Base-by-base conservation (phyloP, 2,113 vertebrate species). In the Charadrius vociferus region DNA sequence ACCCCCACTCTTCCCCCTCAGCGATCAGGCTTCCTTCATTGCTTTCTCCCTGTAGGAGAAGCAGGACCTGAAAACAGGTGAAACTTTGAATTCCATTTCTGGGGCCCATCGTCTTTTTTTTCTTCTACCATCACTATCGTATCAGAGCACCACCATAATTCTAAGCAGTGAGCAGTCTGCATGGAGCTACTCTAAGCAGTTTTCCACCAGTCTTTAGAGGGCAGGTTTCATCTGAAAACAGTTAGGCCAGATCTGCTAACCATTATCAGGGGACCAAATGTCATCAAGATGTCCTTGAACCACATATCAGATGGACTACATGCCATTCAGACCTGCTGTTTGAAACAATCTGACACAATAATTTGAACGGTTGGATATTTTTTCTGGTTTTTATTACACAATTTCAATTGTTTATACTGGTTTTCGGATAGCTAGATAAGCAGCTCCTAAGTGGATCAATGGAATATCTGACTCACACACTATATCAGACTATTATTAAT, bases 91-190 rank as follows among this genome's bases (percentile, higher is more conserved):
- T 63, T 65, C 7, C 4, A 24, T 8, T 84, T 85, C 1, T 29
- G 29, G 17, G 41, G 10, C 6, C 77, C 34, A 56, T 0, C 0
- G 0, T 3, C 6, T 34, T 65, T 72, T 58, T 20, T 27, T n/a
- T 12, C 9, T 87, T 49, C 43, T 56, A 26, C 18, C 24, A 77
- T 13, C 34, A 52, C 23, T 32, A 27, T 15, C 32, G 58, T 61
- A 63, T 2, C 27, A 81, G 27, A 84, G 17, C 9, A 79, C 8
- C 18, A 47, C 5, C 6, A 16, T 10, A 45, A 88, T 23, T 86
- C 32, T 39, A 21, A 81, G 36, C 15, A 66, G 20, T 3, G 3
- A 86, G 5, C 3, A 43, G 15, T 13, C 9, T 34, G 5, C 18
- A 27, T 9, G 4, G 14, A 83, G 24, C 4, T 61, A 52, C 18